Base-by-base conservation (phyloP, 1,140 invertebrate species). In the Atopsyche davidsoni region DNA sequence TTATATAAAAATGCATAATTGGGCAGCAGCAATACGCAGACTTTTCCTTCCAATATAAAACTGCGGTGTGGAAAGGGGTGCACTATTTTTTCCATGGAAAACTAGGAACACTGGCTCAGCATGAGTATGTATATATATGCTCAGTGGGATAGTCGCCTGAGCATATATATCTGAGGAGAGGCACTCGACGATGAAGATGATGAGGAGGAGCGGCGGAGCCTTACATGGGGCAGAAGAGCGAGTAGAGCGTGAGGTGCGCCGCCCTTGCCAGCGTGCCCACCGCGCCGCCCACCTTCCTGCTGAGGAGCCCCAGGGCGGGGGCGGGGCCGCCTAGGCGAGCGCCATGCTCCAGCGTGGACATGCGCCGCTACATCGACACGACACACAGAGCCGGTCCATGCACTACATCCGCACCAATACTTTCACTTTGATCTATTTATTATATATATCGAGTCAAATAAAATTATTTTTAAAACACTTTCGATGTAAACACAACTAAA, bases 141-240 rank as follows among this genome's bases (percentile, higher is more conserved):
- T n/a, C n/a, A n/a, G n/a, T n/a, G n/a, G n/a, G n/a, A n/a, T n/a
- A n/a, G n/a, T 44, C 35, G 16, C n/a, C 25, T 28, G n/a, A 28
- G n/a, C 7, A 28, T 28, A 28, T 28, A 7, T 7, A 7, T 7
- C 7, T 28, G 25, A 28, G 25, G 6, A n/a, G 6, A 7, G 25
- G 6, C 25, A 28, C n/a, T n/a, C 7, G 6, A 28, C n/a, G 25
- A 28, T 7, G n/a, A 28, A 28, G 6, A 7, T 28, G n/a, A 7
- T 28, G 6, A 7, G 25, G n/a, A 28, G n/a, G n/a, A 7, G 6
- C 25, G n/a, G n/a, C n/a, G n/a, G 13, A 36, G 7, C 7, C 54
- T 54, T 55, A 60, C 59, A 59, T 43, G 14, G 57, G 57, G 46
- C 59, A 57, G 51, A 60, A 60, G 38, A 60, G 43, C 7, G 55